Evolutionary conservation across 2,797 vertebrate species (phyloP).

Genomic region (Lates japonicus): DNA sequence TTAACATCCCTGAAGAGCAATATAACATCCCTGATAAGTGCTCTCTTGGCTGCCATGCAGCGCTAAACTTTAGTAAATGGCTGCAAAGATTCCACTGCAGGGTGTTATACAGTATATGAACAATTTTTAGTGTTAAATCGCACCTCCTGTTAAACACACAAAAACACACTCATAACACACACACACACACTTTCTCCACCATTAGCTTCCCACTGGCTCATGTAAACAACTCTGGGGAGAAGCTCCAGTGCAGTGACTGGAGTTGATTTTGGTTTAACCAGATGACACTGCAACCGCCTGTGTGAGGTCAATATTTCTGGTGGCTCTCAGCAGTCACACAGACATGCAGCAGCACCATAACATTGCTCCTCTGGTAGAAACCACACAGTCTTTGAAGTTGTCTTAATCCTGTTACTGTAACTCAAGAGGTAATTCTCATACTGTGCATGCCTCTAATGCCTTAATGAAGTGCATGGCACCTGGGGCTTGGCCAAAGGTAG

Average conservation of each 20-base stretch:
- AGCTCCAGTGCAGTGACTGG: neutral
- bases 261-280: conserved; percentile 28
- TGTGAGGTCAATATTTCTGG: conserved; percentile 36
- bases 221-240: conserved; percentile 9
- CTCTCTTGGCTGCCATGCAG: conserved; percentile 58
- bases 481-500: conserved; percentile 4
- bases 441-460: conserved; percentile 12
- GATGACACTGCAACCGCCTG: conserved; percentile 6
- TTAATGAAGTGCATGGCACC: conserved; percentile 33
- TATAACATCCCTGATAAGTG: conserved; percentile 45
- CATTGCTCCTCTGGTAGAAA: conserved; percentile 30
- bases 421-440: conserved; percentile 34
- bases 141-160: conserved; percentile 11
- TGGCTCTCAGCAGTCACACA: conserved; percentile 41
- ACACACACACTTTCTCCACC: conserved; percentile 36
- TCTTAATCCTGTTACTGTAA: conserved; percentile 47
- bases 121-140: conserved; percentile 22
- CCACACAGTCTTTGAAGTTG: conserved; percentile 56
- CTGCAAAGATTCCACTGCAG: conserved; percentile 28
- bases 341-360: conserved; percentile 14
- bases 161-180: neutral
- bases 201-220: conserved; percentile 17
- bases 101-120: conserved; percentile 4
- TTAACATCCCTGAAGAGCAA: conserved; percentile 46
- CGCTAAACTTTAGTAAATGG: conserved; percentile 26